Conservation (phyloP, 2,113 vertebrate genomes). For the Junco hyemalis region DNA sequence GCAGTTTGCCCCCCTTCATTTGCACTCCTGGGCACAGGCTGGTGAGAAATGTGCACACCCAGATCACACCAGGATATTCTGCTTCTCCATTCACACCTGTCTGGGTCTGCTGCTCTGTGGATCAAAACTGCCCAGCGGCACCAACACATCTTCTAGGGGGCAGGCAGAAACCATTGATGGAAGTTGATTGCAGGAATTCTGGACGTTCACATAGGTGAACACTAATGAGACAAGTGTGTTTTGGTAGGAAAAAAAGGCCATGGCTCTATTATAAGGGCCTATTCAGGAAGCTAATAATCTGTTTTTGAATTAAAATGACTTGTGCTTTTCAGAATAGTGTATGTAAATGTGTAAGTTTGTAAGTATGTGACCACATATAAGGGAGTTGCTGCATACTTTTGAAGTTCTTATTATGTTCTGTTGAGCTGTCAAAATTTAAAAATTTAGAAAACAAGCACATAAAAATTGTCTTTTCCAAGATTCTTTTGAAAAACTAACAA, state of each 20-base stretch:
- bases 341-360: neutral
- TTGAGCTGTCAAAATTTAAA: neutral
- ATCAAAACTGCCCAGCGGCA: neutral
- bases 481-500: neutral
- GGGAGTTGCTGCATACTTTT: neutral
- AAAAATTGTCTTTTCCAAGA: neutral
- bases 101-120: neutral
- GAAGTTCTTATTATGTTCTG: neutral
- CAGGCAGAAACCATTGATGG: rapidly evolving
- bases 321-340: neutral
- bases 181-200: neutral
- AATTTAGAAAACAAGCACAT: rapidly evolving
- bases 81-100: neutral
- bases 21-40: neutral
- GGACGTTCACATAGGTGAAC: neutral
- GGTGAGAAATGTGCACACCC: neutral
- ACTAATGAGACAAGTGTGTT: neutral
- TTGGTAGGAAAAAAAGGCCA: neutral
- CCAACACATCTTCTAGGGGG: neutral
- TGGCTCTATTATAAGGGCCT: neutral
- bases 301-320: neutral
- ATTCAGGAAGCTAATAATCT: neutral
- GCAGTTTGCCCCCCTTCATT: neutral
- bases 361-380: neutral
- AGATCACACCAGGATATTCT: neutral